These are phyloP conservation scores for Bubalus kerabau DNA, from an alignment of 2,113 vertebrate species.

Conservation along the genomic window DNA sequence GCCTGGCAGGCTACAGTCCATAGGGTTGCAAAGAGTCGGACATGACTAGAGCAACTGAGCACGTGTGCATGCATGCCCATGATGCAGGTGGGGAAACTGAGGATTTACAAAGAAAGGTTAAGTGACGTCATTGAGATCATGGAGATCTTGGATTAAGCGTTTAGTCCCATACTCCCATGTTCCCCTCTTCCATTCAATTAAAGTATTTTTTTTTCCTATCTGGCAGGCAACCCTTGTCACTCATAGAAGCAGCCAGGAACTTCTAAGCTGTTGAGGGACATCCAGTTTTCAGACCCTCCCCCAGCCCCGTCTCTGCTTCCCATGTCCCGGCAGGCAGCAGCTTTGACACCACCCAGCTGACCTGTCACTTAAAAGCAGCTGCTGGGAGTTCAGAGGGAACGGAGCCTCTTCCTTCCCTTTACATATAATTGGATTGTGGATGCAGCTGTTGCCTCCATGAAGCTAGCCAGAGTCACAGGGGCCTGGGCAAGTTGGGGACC, in stretches of 20 bases:
- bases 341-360: background rate
- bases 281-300: background rate
- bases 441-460: background rate
- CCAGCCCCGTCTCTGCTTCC: background rate
- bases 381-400: background rate
- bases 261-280: background rate
- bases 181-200: too few species aligned
- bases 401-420: background rate
- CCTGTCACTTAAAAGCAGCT: background rate
- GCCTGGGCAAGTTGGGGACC: background rate
- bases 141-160: background rate
- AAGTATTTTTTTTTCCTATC: background rate
- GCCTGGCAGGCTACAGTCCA: background rate
- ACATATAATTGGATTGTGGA: background rate
- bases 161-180: background rate
- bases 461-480: background rate
- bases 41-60: background rate
- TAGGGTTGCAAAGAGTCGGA: background rate
- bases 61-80: background rate
- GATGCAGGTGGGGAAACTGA: background rate
- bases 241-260: background rate
- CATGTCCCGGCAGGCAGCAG: background rate
- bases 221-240: background rate
- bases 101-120: background rate
- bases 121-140: background rate